Percentiles rank a stretch among this genome's conserved stretches.
Evolutionary conservation across 2,113 vertebrate species (phyloP).

Genomic region (Serilophus lunatus): DNA sequence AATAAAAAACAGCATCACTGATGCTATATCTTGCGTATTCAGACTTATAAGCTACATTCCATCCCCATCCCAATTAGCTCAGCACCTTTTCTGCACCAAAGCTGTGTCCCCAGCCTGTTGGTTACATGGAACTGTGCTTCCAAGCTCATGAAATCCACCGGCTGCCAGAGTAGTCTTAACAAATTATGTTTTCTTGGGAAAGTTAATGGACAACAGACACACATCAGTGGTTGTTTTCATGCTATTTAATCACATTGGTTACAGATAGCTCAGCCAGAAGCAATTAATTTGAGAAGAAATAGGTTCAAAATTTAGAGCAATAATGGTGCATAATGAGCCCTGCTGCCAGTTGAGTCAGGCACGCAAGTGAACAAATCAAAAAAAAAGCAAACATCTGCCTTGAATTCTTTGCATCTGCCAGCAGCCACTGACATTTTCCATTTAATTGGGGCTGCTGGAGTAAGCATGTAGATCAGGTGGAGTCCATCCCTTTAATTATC

Average conservation of each 20-base stretch:
- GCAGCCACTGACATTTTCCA: neutral
- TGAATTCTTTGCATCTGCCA: neutral
- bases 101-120: neutral
- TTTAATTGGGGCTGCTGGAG: neutral
- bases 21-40: neutral
- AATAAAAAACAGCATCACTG: neutral
- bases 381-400: neutral
- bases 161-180: neutral
- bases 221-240: neutral
- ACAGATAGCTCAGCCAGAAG: slow-evolving; percentile 33
- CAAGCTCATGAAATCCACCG: fast-evolving
- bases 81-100: neutral
- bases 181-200: neutral
- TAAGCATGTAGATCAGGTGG: neutral
- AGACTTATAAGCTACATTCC: neutral
- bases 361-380: neutral
- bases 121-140: neutral
- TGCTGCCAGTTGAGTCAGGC: fast-evolving
- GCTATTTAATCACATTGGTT: slow-evolving; percentile 1
- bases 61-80: neutral
- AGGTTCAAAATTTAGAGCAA: neutral
- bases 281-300: slow-evolving; percentile 21
- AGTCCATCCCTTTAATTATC: neutral
- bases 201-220: neutral
- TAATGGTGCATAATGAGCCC: neutral